Base-by-base conservation (phyloP, 2,888 invertebrate species). In the Quadroppia sp. region DNA sequence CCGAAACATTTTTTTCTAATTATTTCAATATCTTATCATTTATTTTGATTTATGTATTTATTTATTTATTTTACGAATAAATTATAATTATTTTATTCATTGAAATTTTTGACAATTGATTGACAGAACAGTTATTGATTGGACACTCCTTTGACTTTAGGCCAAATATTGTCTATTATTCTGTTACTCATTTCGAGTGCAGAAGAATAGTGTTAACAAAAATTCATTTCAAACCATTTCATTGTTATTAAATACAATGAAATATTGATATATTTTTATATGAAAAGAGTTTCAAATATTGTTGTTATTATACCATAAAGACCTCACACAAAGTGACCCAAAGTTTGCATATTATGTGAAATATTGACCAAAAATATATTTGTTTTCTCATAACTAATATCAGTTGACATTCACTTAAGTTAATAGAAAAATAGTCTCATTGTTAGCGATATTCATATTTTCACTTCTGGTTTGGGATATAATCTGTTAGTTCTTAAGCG, bases 371-470 rank as follows among this genome's bases (percentile, higher is more conserved):
- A 1, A 4, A 25, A 30, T 56, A 56, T 56, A 53, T 25, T 25
- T 13, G 56, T 56, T 28, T 7, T 30, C 23, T 56, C 28, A 28
- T 30, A 28, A 2, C 56, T 56, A 56, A 56, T 56, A 56, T 28
- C 28, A 28, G 15, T 56, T 56, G 56, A 56, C 56, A 56, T 56
- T 28, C 56, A 56, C 56, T 56, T 56, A 56, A 25, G 56, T 28
- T 56, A 56, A 56, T 56, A 56, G 56, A 56, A 56, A 53, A 56
- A 56, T 30, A 4, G 45, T 45, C 6, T 45, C 6, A 36, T 53
- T 4, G 2, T 25, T 25, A 20, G 13, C 15, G 28, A 56, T 56
- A 56, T 56, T 56, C 56, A 56, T 56, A 56, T 45, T 15, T 45
- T 45, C 11, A 15, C n/a, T 13, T 9, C 2, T 53, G 11, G 25